phyloP scores from a whole-genome alignment of 2,888 invertebrate species.

The Dexiosoma caninum region DNA sequence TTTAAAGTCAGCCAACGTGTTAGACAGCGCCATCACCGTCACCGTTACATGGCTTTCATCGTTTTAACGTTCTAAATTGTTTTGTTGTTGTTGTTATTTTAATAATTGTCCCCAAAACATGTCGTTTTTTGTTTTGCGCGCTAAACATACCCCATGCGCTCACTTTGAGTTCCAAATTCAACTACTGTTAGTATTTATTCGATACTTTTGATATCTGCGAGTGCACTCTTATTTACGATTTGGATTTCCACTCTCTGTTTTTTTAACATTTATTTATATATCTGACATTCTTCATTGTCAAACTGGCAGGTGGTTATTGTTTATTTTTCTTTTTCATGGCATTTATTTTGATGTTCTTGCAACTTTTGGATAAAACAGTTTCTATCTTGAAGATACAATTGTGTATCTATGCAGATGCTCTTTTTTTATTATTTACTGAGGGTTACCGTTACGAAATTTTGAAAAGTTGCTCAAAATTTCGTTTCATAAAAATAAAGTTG shows the following conservation, averaged over 20 bases:
- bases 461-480: no score
- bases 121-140: not conserved
- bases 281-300: conserved; percentile 41
- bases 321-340: conserved; percentile 24
- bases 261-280: not conserved
- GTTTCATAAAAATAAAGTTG: no score
- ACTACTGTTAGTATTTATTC: conserved; percentile 36
- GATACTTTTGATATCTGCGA: conserved; percentile 4
- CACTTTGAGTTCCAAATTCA: conserved; percentile 24
- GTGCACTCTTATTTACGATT: not conserved
- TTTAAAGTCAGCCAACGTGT: conserved; percentile 22
- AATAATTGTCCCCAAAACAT: not conserved
- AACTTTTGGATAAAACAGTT: not conserved
- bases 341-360: conserved; percentile 12
- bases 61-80: conserved; percentile 47
- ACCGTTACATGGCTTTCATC: conserved; percentile 46
- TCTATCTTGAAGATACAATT: conserved; percentile 40
- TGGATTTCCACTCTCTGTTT: conserved; percentile 34
- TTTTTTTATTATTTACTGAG: no score
- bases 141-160: conserved; percentile 39
- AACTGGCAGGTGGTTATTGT: conserved; percentile 48
- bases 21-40: conserved; percentile 18
- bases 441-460: no score
- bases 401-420: no score
- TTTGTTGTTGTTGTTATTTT: conserved; percentile 24